Percentiles rank a stretch among this genome's conserved stretches.
phyloP scores from a whole-genome alignment of 2,888 invertebrate species.

The Cordylochernes scorpioides region DNA sequence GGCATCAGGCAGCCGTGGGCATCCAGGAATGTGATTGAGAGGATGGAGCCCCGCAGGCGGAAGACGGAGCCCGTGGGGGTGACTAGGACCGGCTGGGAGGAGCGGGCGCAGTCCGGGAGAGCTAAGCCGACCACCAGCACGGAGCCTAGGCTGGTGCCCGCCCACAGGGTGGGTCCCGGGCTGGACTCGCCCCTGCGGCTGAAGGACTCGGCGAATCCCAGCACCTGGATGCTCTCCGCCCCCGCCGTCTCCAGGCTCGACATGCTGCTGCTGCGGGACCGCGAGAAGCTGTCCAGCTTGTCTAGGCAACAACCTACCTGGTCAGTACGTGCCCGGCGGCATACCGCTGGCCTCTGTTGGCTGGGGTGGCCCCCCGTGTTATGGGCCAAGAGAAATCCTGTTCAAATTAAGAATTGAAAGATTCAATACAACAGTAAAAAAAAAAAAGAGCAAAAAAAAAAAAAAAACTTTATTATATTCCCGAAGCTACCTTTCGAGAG shows the following conservation, averaged over 20 bases:
- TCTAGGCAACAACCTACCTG: no score
- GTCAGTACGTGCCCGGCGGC: no score
- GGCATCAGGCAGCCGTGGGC: constrained; percentile 74
- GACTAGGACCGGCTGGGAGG: constrained; percentile 40
- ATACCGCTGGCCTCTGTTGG: no score
- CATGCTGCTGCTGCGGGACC: constrained; percentile 89
- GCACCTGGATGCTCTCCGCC: constrained; percentile 78
- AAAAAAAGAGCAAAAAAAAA: no score
- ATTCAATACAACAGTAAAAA: no score
- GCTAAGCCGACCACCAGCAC: constrained; percentile 72
- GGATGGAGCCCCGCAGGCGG: constrained; percentile 77
- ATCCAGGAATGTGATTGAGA: constrained; percentile 85
- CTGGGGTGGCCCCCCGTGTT: no score
- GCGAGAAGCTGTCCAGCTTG: no score
- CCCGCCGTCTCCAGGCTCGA: constrained; percentile 90
- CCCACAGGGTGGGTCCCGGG: constrained; percentile 81
- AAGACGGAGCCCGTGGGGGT: constrained; percentile 80
- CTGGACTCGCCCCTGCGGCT: constrained; percentile 76
- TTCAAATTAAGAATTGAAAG: no score
- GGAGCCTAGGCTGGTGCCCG: constrained; percentile 87
- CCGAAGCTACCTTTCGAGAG: no score
- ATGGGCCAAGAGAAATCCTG: no score
- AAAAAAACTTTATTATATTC: no score
- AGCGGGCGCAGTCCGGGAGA: constrained; percentile 39
- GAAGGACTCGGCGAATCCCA: constrained; percentile 83